Conservation (phyloP, 2,797 vertebrate genomes). For the Anguilla megastoma region DNA sequence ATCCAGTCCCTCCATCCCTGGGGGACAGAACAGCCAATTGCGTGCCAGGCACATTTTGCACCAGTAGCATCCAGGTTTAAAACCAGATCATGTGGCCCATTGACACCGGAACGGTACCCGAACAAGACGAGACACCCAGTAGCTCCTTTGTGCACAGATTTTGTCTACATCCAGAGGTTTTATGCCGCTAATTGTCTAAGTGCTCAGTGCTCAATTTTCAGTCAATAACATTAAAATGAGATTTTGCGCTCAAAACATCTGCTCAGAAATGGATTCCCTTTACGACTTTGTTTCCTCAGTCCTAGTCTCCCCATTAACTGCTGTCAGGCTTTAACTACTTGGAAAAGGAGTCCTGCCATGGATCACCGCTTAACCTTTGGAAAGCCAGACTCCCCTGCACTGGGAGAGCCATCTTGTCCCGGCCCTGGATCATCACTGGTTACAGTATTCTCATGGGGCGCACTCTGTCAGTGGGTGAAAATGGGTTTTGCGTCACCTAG, state of each 20-base stretch:
- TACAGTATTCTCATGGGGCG: constrained; percentile 20
- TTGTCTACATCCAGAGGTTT: constrained; percentile 30
- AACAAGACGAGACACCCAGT: no score
- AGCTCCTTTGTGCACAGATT: not conserved
- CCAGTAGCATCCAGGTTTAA: no score
- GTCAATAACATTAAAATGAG: constrained; percentile 43
- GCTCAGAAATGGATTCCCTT: constrained; percentile 24
- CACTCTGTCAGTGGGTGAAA: constrained; percentile 38
- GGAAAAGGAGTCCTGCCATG: constrained; percentile 51
- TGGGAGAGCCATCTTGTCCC: constrained; percentile 39
- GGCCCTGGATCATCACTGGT: constrained; percentile 37
- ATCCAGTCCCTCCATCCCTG: no score
- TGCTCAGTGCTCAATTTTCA: constrained; percentile 41
- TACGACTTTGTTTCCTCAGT: constrained; percentile 36
- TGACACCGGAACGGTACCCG: no score
- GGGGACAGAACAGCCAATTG: no score
- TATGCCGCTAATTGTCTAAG: constrained; percentile 40
- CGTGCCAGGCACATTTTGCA: no score
- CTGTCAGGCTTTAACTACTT: constrained; percentile 54
- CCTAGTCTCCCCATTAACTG: constrained; percentile 47
- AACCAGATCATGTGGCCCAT: no score
- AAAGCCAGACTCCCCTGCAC: constrained; percentile 29
- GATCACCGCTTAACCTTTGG: constrained; percentile 55
- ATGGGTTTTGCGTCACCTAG: constrained; percentile 17
- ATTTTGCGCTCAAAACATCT: constrained; percentile 36